Base-by-base conservation (phyloP, 1,140 invertebrate genomes). In the Cryptotermes secundus region DNA sequence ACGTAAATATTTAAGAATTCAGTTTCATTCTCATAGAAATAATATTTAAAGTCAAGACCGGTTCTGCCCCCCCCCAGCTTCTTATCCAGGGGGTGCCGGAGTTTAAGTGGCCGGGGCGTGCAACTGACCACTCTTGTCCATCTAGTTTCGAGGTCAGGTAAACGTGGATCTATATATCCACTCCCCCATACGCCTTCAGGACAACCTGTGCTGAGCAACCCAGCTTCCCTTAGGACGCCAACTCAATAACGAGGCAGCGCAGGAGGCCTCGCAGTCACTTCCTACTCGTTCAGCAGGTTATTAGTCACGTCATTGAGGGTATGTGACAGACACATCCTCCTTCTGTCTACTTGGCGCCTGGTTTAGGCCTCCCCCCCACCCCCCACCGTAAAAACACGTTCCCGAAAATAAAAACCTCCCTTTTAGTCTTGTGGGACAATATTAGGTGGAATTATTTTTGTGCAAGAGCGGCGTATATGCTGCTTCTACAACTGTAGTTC, bases 311-410 rank as follows among this genome's bases (percentile, higher is more conserved):
- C 59, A 26, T 72, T 72, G 26, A 72, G 26, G 26, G 31, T 72
- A 72, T 72, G 59, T 72, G 59, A 72, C 59, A 72, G n/a, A 26
- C 59, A 72, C 59, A 72, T 72, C 59, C 26, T 72, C 59, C 59
- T 4, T n/a, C 59, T 72, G 59, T 72, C 59, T 72, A 9, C 59
- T 72, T 72, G 59, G 59, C 59, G 59, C 59, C 59, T 72, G 59
- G 26, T n/a, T 72, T 72, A 72, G 26, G 26, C 59, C n/a, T 31
- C 9, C 59, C n/a, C n/a, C n/a, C n/a, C n/a, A n/a, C n/a, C n/a
- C n/a, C n/a, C n/a, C n/a, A n/a, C n/a, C n/a, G n/a, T n/a, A n/a
- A n/a, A 9, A 14, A 7, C n/a, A 26, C 31, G 59, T 72, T 31
- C 59, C 59, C 59, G 26, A n/a, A 31, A 26, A 26, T 31, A 72